Evolutionary conservation across 2,113 vertebrate species (phyloP).

Genomic region (Pedetes capensis): DNA sequence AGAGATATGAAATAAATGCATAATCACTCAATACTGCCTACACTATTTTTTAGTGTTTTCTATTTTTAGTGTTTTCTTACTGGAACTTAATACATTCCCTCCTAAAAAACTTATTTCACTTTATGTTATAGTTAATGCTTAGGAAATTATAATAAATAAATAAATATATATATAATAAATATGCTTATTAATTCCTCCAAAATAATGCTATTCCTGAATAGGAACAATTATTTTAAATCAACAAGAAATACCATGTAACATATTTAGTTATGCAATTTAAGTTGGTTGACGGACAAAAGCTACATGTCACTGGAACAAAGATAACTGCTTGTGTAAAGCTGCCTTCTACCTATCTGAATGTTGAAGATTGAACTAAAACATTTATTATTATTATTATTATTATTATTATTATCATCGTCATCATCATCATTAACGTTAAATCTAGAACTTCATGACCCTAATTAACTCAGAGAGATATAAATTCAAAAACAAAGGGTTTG

Average conservation of each 20-base stretch:
- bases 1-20: neutral
- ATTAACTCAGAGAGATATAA: neutral
- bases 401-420: no score
- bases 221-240: constrained; percentile 9
- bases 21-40: neutral
- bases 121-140: neutral
- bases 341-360: neutral
- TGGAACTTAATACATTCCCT: neutral
- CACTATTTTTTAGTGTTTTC: neutral
- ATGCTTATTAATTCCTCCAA: neutral
- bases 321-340: neutral
- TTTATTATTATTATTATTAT: neutral
- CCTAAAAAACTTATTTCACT: neutral
- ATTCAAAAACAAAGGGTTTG: neutral
- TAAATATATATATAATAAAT: no score
- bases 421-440: neutral
- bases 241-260: neutral
- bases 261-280: neutral
- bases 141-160: neutral
- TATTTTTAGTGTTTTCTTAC: neutral
- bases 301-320: neutral
- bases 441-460: neutral
- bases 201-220: constrained; percentile 25
- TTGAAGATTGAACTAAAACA: neutral
- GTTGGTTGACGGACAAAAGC: neutral